phyloP scores from a whole-genome alignment of 2,888 invertebrate genomes.

The Agriopis marginaria region DNA sequence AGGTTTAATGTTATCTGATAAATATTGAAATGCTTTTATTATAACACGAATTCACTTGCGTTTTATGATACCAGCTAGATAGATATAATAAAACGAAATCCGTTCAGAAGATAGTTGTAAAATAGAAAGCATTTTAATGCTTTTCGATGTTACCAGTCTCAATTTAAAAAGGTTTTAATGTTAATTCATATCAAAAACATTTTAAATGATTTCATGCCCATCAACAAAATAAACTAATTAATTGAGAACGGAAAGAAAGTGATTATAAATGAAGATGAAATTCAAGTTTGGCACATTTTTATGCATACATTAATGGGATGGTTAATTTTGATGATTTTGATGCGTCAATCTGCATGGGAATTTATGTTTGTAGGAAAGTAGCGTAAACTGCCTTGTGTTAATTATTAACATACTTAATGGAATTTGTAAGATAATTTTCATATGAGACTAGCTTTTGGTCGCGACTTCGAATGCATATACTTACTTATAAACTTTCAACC shows the following conservation, averaged over 20 bases:
- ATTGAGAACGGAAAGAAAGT: constrained; percentile 48
- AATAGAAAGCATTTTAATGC: constrained; percentile 39
- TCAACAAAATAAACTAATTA: constrained; percentile 43
- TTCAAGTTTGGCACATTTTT: constrained; percentile 34
- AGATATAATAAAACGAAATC: constrained; percentile 34
- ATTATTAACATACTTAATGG: background rate
- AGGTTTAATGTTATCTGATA: too few relatives aligned
- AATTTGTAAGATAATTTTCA: background rate
- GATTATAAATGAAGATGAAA: constrained; percentile 40
- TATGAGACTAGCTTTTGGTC: too few relatives aligned
- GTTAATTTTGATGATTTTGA: constrained; percentile 22
- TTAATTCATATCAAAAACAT: constrained; percentile 24
- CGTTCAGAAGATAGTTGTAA: constrained; percentile 33
- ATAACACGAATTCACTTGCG: constrained; percentile 17
- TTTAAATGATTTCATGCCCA: constrained; percentile 40
- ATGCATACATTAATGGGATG: background rate
- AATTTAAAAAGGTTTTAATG: constrained; percentile 26
- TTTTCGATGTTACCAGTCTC: constrained; percentile 6
- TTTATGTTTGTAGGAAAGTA: constrained; percentile 11
- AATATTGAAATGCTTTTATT: constrained; percentile 21
- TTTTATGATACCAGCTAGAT: constrained; percentile 25
- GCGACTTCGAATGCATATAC: too few relatives aligned
- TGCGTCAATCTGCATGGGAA: constrained; percentile 8
- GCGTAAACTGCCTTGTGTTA: background rate
- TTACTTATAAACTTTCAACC: too few relatives aligned